Evolutionary conservation across 2,888 invertebrate genomes (phyloP), one percentile per base, ranked within the genome.

Genomic region (Drosophila emarginata): DNA sequence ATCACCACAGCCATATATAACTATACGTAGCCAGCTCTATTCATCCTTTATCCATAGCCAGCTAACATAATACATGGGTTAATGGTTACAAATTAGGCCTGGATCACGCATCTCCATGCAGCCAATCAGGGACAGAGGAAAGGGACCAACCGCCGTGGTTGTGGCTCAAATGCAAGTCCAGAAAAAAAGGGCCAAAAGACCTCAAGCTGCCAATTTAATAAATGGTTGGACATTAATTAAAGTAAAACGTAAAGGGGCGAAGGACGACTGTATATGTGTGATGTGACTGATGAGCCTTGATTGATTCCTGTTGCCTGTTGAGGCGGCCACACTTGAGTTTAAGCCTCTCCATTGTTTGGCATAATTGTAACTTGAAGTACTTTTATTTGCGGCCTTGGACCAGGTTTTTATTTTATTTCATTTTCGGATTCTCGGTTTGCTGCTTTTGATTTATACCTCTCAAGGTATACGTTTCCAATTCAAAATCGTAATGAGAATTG

Each of bases 211-310:
- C 89, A 90, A 89, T 90, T 88, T 90, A 83, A 90, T 88, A 89
- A 90, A 90, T 90, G 87, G 86, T 77, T 83, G 75, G 74, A 83
- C 89, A 90, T 90, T 90, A 90, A 90, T 90, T 89, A 90, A 79
- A 78, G 56, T 32, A 54, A 64, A 39, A 58, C 67, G 54, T 72
- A 14, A 18, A 54, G 4, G 66, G 36, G 12, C 32, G 39, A 64
- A 67, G 70, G 65, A 54, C 54, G 26, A 37, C n/a, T 28, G 58
- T 62, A 3, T 45, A 11, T 62, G 57, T 52, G 56, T 59, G 67
- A 64, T 72, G 72, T 81, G 82, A 82, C 82, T 90, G 90, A 90
- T 90, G 90, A 87, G 89, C 80, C 84, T 78, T 90, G 90, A 90
- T 90, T 90, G 90, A 90, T 90, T 89, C 83, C 88, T 81, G 79